Conservation (phyloP, 2,888 invertebrate species). For the Opisthograptis luteolata region DNA sequence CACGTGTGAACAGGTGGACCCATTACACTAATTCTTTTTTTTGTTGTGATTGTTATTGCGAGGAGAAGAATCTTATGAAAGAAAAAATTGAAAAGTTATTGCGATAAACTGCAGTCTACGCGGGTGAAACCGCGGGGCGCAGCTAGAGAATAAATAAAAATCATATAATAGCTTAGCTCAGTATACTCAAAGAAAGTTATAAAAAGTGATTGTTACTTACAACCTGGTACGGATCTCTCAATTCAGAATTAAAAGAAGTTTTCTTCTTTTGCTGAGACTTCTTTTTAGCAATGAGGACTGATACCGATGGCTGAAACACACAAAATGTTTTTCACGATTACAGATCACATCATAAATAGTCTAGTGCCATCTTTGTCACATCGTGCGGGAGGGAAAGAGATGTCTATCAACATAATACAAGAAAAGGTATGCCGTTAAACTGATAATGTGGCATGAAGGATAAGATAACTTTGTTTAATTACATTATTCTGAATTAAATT, state of each 20-base stretch:
- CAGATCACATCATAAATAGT: not conserved
- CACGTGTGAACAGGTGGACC: too few relatives aligned
- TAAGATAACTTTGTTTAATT: not conserved
- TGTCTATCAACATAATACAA: not conserved
- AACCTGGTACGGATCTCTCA: slow-evolving; percentile 88
- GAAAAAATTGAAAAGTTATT: too few relatives aligned
- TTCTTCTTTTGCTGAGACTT: slow-evolving; percentile 86
- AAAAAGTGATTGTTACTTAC: slow-evolving; percentile 69
- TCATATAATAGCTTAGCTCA: too few relatives aligned
- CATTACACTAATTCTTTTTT: too few relatives aligned
- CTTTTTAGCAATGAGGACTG: slow-evolving; percentile 87
- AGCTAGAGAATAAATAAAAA: too few relatives aligned
- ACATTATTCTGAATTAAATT: too few relatives aligned
- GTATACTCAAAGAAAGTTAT: not conserved
- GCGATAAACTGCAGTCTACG: too few relatives aligned
- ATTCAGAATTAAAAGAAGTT: slow-evolving; percentile 68
- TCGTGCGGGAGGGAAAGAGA: not conserved
- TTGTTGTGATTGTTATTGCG: too few relatives aligned
- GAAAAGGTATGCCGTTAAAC: not conserved
- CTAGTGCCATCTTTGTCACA: not conserved
- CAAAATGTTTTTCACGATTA: not conserved
- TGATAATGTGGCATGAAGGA: not conserved
- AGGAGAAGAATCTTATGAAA: too few relatives aligned
- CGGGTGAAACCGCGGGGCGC: too few relatives aligned
- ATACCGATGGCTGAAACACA: slow-evolving; percentile 76